Base-by-base conservation (phyloP, 1,140 invertebrate genomes). In the Dreissena rostriformis region DNA sequence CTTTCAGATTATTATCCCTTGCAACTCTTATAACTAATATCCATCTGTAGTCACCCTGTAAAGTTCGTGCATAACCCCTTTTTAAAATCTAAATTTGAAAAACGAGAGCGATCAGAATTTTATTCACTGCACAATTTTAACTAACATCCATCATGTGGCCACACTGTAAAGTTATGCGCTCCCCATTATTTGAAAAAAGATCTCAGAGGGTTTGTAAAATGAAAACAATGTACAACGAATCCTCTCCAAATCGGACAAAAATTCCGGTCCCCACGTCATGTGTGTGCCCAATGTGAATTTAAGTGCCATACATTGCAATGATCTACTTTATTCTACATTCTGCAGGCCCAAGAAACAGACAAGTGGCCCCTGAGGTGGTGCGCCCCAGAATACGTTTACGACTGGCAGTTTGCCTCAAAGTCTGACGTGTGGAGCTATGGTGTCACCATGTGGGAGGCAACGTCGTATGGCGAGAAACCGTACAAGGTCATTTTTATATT, bases 341-440 rank as follows among this genome's bases (percentile, higher is more conserved):
- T 83, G 22, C 82, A 93, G 93, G 92, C 92, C 19, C 85, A 89
- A 28, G 84, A 87, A 51, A 89, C 90, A 24, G 92, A 92, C 17
- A 91, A 91, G 82, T 93, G 92, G 92, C 93, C 93, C 11, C 79
- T 93, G 61, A 93, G 93, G 76, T 93, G 93, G 92, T 94, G 93
- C 86, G 92, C 93, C 5, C 92, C 93, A 19, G 93, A 94, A 68
- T 93, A 92, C 86, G 90, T 94, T 19, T 91, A 92, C 74, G 93
- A 90, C 77, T 92, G 89, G 87, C 92, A 91, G 89, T 94, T 94
- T 88, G 92, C 93, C 76, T 89, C 91, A 11, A 92, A 92, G 73
- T 93, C 92, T 29, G 93, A 94, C 82, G 92, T 94, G 0, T 94
- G 93, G 93, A 93, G 92, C 82, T 94, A 90, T 85, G 93, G 93